These are phyloP conservation scores for Brienomyrus longianalis DNA, from an alignment of 2,113 vertebrate genomes.

Conservation along the genomic window DNA sequence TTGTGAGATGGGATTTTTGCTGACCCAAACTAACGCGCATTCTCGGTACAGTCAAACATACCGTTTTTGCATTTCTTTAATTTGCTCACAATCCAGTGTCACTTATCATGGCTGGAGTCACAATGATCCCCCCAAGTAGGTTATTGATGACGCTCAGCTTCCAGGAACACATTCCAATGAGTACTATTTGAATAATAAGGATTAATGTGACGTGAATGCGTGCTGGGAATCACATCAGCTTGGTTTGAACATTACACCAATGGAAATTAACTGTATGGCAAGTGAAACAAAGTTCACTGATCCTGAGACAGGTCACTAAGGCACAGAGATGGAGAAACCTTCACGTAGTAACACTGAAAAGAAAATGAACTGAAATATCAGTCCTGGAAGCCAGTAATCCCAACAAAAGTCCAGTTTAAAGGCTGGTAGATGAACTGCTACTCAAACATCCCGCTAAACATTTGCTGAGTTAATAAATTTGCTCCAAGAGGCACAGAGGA, in stretches of 20 bases:
- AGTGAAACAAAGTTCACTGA: neutral
- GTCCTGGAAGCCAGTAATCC: constrained; percentile 19
- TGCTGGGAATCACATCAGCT: neutral
- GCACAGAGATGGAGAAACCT: neutral
- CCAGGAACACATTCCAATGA: neutral
- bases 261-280: neutral
- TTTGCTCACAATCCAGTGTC: neutral
- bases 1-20: neutral
- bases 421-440: neutral
- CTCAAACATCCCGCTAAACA: neutral
- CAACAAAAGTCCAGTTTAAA: constrained; percentile 38
- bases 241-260: neutral
- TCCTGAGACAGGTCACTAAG: neutral
- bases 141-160: neutral
- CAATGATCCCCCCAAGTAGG: neutral
- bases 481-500: neutral
- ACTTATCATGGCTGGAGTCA: neutral
- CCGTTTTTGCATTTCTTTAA: neutral
- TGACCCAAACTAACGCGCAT: neutral
- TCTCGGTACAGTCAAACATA: neutral
- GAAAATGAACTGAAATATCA: neutral
- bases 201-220: neutral
- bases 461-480: neutral
- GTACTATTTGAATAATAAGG: neutral
- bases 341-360: neutral